Evolutionary conservation across 2,797 vertebrate species (phyloP).

Genomic region (Microchirus variegatus): DNA sequence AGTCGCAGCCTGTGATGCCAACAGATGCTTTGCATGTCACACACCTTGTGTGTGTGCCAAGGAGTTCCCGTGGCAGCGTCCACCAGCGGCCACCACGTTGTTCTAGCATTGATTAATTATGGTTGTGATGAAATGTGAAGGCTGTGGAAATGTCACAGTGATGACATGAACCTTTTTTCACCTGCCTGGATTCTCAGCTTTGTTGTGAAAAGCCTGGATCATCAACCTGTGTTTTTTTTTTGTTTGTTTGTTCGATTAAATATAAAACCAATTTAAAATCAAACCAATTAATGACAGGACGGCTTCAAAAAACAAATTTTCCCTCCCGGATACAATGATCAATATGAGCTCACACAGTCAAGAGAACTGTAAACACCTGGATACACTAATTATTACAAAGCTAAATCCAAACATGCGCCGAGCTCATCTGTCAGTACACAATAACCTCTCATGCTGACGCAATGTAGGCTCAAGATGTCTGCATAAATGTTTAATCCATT

Average conservation of each 20-base stretch:
- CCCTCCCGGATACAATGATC: constrained; percentile 27
- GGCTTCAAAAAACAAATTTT: constrained; percentile 21
- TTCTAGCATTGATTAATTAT: constrained; percentile 82
- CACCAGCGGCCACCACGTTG: constrained; percentile 60
- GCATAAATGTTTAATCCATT: constrained; percentile 59
- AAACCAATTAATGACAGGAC: constrained; percentile 25
- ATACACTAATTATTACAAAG: constrained; percentile 22
- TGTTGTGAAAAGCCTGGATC: not conserved
- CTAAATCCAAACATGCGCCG: constrained; percentile 14
- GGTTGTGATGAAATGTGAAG: constrained; percentile 78
- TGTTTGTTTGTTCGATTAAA: constrained; percentile 13
- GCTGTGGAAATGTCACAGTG: constrained; percentile 76
- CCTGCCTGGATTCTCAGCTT: not conserved
- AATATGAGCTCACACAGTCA: constrained; percentile 19
- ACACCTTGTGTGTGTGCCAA: constrained; percentile 42
- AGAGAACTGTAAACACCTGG: constrained; percentile 41
- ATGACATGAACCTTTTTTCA: constrained; percentile 61
- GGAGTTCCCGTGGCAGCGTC: constrained; percentile 53
- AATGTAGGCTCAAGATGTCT: constrained; percentile 48
- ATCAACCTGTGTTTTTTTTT: not conserved
- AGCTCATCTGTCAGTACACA: constrained; percentile 21
- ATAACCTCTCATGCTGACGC: constrained; percentile 36
- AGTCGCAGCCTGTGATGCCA: constrained; percentile 27
- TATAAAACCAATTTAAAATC: constrained; percentile 33
- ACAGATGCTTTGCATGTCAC: constrained; percentile 43